phyloP scores from a whole-genome alignment of 2,113 vertebrate species.

The Leptobrachium ailaonicum region DNA sequence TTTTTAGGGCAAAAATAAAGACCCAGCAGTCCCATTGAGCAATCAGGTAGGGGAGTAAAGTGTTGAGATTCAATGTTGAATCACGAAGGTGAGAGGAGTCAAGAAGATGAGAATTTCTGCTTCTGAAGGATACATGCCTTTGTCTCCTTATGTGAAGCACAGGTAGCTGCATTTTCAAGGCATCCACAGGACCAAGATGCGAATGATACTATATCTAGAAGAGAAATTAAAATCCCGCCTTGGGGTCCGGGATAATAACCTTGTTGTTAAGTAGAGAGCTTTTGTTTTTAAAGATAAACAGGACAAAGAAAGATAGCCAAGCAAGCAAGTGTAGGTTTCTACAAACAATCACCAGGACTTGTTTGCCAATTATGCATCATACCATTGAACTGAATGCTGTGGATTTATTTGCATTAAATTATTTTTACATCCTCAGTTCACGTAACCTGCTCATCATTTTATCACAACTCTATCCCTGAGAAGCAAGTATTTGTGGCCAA shows the following conservation, averaged over 20 bases:
- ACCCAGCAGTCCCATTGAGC: constrained; percentile 46
- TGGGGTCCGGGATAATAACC: constrained; percentile 62
- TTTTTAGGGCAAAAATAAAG: constrained; percentile 49
- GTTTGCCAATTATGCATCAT: no score
- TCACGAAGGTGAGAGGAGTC: constrained; percentile 44
- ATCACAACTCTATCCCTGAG: no score
- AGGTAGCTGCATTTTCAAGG: constrained; percentile 56
- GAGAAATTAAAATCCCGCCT: constrained; percentile 66
- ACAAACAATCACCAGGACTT: no score
- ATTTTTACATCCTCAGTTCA: no score
- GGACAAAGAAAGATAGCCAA: background rate
- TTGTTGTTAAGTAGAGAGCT: constrained; percentile 58
- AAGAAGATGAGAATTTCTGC: constrained; percentile 24
- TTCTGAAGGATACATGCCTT: constrained; percentile 13
- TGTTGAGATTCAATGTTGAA: constrained; percentile 42
- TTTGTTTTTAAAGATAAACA: constrained; percentile 55
- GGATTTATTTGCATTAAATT: no score
- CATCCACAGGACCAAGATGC: constrained; percentile 63
- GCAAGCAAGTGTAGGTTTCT: background rate
- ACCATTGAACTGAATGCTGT: no score
- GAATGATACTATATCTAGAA: constrained; percentile 62
- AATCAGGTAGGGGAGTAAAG: constrained; percentile 45
- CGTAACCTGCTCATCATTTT: no score
- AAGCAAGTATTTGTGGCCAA: no score
- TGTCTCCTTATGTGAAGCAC: constrained; percentile 46